Evolutionary conservation across 2,888 invertebrate species (phyloP), one percentile per base, ranked within the genome.

Genomic region (Iphiclides podalirius): DNA sequence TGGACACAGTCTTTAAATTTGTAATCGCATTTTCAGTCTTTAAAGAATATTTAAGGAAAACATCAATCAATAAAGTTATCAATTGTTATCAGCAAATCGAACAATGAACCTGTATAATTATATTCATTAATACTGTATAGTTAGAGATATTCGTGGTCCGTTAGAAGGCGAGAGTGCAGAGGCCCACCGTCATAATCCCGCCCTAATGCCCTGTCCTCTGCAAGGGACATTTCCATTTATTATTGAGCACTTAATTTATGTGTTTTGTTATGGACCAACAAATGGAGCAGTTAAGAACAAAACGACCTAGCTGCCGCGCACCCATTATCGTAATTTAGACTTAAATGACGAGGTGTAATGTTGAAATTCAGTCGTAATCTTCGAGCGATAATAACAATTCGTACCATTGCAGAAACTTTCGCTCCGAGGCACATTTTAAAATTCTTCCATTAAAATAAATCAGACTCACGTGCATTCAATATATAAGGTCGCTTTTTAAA

Each of bases 191-290:
- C 85, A 85, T 88, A 88, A 87, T 86, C 87, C 87, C 80, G 81
- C 83, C 84, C 79, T 87, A 88, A 87, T 85, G 85, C 86, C 81
- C 85, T 83, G 87, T 85, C 86, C 86, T 84, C 88, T 89, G 89
- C 84, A 79, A 80, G 77, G 87, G 89, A 89, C 89, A 89, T 85
- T 87, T 86, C 88, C 89, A 89, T 89, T 89, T 89, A 89, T 89
- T 89, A 89, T 88, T 88, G 88, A 87, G 88, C 87, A 87, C 89
- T 88, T 89, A 89, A 89, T 89, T 89, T 89, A 89, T 89, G 88
- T 88, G 88, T 88, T 87, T 88, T 87, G 86, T 87, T 85, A 87
- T 88, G 87, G 88, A 84, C 88, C 85, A 75, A 84, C 83, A 79
- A 81, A 83, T 45, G 45, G 36, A 51, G 44, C 76, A 73, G 73